A percentile compares a stretch with the other conserved stretches of the same genome.
phyloP scores from a whole-genome alignment of 1,140 invertebrate species.

The Halictus rubicundus region DNA sequence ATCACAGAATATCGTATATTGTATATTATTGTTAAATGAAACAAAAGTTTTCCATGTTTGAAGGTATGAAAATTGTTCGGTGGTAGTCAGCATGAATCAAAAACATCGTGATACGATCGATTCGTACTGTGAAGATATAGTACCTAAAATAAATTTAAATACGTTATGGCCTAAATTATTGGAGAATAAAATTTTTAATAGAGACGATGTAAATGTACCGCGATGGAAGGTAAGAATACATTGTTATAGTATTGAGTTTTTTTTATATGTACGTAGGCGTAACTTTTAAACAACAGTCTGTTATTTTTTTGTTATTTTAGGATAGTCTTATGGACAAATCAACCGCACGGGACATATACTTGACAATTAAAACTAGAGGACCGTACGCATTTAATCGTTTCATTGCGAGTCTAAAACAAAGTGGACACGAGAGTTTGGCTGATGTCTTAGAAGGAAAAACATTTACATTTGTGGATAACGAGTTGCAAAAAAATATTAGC shows the following conservation, averaged over 20 bases:
- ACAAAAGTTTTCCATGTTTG: not conserved
- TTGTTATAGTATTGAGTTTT: not conserved
- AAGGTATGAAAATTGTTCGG: not conserved
- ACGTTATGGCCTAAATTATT: constrained; percentile 68
- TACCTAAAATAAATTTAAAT: constrained; percentile 57
- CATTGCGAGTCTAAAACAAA: constrained; percentile 61
- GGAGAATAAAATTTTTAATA: constrained; percentile 65
- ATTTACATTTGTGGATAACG: not conserved
- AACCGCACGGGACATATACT: constrained; percentile 61
- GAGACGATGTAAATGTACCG: constrained; percentile 66
- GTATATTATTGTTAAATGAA: not conserved
- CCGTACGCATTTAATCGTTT: constrained; percentile 69
- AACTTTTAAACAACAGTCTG: not conserved
- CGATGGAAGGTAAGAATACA: constrained; percentile 65
- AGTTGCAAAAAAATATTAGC: constrained; percentile 25
- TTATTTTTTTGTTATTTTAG: constrained; percentile 36
- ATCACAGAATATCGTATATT: not conserved
- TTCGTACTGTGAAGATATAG: constrained; percentile 49
- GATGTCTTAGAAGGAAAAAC: constrained; percentile 53
- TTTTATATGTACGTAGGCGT: not conserved
- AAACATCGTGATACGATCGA: constrained; percentile 65
- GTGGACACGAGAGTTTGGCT: constrained; percentile 59
- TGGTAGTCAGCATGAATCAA: constrained; percentile 56
- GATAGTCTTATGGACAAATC: constrained; percentile 32
- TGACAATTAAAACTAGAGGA: constrained; percentile 69